Conservation (phyloP, 1,140 invertebrate genomes). For the Sweltsa coloradensis region DNA sequence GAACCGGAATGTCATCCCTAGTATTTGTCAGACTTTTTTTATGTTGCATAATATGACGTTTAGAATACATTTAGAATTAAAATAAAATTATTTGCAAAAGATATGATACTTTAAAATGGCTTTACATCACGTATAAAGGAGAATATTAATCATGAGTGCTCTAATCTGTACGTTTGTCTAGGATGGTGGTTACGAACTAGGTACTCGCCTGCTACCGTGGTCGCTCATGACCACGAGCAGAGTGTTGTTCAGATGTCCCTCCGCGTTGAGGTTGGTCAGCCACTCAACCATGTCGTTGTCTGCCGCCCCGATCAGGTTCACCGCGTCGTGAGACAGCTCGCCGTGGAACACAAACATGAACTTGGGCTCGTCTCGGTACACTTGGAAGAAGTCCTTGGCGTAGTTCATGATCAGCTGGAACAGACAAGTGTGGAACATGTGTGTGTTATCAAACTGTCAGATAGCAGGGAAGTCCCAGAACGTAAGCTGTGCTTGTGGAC, state of each 20-base stretch:
- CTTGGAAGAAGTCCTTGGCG: conserved; percentile 42
- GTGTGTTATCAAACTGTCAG: too few relatives aligned
- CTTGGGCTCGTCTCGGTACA: conserved; percentile 52
- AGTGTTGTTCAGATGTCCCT: conserved; percentile 58
- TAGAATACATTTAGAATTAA: too few relatives aligned
- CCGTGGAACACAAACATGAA: conserved; percentile 81
- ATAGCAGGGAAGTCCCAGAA: too few relatives aligned
- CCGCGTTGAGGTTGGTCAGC: conserved; percentile 42
- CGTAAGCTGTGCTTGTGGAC: too few relatives aligned
- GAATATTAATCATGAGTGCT: too few relatives aligned
- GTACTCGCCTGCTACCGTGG: conserved; percentile 63
- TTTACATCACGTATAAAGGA: too few relatives aligned
- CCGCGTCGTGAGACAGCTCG: conserved; percentile 80
- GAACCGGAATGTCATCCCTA: too few relatives aligned
- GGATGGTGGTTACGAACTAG: neutral
- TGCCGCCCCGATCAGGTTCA: conserved; percentile 59
- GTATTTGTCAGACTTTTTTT: too few relatives aligned
- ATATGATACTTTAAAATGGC: too few relatives aligned
- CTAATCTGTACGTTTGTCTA: neutral
- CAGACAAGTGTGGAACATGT: too few relatives aligned
- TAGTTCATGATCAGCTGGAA: conserved; percentile 51
- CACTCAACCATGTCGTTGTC: conserved; percentile 61
- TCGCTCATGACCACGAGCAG: conserved; percentile 77
- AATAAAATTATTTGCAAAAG: too few relatives aligned
- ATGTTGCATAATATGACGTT: too few relatives aligned